phyloP scores from a whole-genome alignment of 2,888 invertebrate genomes.

The Andrena chrysosceles region DNA sequence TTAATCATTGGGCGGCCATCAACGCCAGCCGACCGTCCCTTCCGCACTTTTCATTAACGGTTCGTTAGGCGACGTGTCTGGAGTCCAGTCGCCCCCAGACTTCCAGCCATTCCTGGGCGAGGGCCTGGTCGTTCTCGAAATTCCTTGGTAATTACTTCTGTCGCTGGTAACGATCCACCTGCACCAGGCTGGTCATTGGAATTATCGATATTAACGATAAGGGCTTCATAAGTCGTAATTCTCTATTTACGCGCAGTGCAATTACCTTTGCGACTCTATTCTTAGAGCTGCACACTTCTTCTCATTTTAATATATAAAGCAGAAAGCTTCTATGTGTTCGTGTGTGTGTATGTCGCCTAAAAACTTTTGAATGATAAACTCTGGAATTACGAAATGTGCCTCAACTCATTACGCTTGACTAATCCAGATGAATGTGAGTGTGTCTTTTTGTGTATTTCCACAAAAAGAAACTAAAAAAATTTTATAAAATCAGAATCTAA shows the following conservation, averaged over 20 bases:
- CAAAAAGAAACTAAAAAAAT: no score
- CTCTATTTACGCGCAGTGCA: background rate
- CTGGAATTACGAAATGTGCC: no score
- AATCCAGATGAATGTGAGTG: no score
- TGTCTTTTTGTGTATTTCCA: no score
- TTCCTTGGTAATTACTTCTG: constrained; percentile 65
- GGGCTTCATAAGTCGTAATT: background rate
- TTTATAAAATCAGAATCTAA: no score
- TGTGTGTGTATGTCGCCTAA: no score
- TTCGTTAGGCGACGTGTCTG: constrained; percentile 41
- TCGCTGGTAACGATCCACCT: constrained; percentile 7
- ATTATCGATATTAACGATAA: background rate
- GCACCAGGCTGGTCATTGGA: background rate
- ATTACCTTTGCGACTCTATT: no score
- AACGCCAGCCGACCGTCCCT: constrained; percentile 36
- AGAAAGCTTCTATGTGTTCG: no score
- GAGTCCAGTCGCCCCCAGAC: constrained; percentile 38
- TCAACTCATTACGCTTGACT: no score
- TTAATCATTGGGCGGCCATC: constrained; percentile 49
- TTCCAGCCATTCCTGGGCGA: constrained; percentile 40
- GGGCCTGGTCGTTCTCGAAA: constrained; percentile 64
- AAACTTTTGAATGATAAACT: no score
- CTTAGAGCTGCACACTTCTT: no score
- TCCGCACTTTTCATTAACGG: constrained; percentile 45
- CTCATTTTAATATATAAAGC: no score